Base-by-base conservation (phyloP, 2,888 invertebrate genomes). In the Sipha maydis region DNA sequence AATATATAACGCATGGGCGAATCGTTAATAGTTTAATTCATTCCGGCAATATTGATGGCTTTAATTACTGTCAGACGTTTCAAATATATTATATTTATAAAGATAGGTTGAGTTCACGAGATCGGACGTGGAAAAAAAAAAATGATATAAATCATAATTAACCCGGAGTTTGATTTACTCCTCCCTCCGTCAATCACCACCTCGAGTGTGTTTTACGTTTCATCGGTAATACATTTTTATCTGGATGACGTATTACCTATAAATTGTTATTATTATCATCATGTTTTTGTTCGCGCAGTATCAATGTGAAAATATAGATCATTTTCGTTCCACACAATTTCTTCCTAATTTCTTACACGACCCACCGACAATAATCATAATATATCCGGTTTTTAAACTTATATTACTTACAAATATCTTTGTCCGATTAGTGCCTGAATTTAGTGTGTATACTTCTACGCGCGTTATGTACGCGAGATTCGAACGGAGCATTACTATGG, bases 281-380 rank as follows among this genome's bases (percentile, higher is more conserved):
- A 48, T 11, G 21, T 19, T 61, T 61, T 61, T 80, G 61, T 80
- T 61, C 61, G 67, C 80, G 41, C 48, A 14, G 38, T 80, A 67
- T 67, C n/a, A 38, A 80, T 28, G n/a, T 34, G 31, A 80, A 80
- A 61, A n/a, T 34, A 41, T 67, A 21, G 34, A 84, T 76, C 61
- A 31, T 41, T 84, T 84, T 84, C 84, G 84, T 85, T 85, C 84
- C 84, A 77, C 84, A 67, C 84, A 85, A 85, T 85, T 84, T 84
- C 75, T 84, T 76, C 84, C 84, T 84, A 84, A 84, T 76, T 85
- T 61, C 31, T 38, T 7, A 56, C 31, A 56, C 73, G 73, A 38
- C 56, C 21, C 38, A 41, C 28, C 84, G 56, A 85, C 77, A 85
- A 85, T 78, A 85, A 85, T 77, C 77, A 77, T 54, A 78, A 85